Percentiles rank a stretch among this genome's conserved stretches.
Conservation (phyloP, 1,140 invertebrate species). For the Paralvinella palmiformis region DNA sequence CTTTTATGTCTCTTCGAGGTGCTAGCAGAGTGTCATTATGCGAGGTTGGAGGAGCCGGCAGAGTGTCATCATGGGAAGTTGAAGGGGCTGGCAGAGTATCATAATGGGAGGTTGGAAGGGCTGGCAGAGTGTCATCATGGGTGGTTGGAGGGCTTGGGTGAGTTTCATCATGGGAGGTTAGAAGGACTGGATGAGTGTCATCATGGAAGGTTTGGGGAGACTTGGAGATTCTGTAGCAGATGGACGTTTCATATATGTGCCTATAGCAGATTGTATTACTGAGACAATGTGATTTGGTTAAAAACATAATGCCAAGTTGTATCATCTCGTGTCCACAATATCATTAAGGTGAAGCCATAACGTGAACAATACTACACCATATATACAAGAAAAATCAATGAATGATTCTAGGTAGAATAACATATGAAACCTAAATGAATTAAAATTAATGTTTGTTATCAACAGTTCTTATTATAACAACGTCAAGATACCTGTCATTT, state of each 20-base stretch:
- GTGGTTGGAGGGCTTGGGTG: neutral
- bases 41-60: neutral
- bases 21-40: neutral
- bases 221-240: neutral
- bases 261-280: neutral
- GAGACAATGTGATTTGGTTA: neutral
- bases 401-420: slow-evolving; percentile 3
- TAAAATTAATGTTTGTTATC: neutral
- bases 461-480: neutral
- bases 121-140: neutral
- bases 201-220: neutral
- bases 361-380: slow-evolving; percentile 1
- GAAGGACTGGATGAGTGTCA: no score
- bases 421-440: no score
- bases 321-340: neutral
- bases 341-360: neutral
- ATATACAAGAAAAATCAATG: neutral
- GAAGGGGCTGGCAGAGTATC: no score
- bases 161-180: no score
- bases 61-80: no score
- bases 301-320: slow-evolving; percentile 4
- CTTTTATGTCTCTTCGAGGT: slow-evolving; percentile 1
- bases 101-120: no score
- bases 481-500: no score
- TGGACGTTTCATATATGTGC: neutral